phyloP scores from a whole-genome alignment of 53 echinoderm and acorn worm species.

The Zoroaster sp. region DNA sequence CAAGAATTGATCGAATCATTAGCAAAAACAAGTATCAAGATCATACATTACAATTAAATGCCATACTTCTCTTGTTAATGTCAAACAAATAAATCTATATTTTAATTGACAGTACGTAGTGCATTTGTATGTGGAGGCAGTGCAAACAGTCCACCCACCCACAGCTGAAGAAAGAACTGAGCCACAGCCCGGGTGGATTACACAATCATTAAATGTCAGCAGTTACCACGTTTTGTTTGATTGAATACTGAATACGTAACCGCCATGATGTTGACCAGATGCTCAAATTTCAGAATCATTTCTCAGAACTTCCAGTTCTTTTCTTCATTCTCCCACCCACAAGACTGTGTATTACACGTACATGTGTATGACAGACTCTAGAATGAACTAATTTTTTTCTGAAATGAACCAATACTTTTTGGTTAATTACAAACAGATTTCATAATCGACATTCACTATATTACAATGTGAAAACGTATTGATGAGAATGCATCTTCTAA shows the following conservation, averaged over 20 bases:
- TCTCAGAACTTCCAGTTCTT: neutral
- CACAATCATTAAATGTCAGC: neutral
- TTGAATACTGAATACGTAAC: too few species aligned
- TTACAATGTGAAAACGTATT: too few species aligned
- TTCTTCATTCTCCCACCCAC: neutral
- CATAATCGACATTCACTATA: too few species aligned
- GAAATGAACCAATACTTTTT: too few species aligned
- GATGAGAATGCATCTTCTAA: too few species aligned
- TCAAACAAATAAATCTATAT: neutral
- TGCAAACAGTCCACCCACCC: neutral
- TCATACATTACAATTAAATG: too few species aligned
- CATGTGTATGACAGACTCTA: too few species aligned
- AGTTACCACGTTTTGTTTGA: neutral
- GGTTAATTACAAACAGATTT: too few species aligned
- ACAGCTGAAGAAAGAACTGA: neutral
- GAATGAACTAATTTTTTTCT: too few species aligned
- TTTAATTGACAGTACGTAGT: neutral
- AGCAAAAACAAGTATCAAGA: too few species aligned
- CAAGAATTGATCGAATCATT: too few species aligned
- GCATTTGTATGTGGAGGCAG: neutral
- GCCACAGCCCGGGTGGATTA: neutral
- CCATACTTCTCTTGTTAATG: neutral
- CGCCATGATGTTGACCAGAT: neutral
- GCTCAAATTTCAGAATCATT: neutral
- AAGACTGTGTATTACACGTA: too few species aligned